These are phyloP conservation scores for Cactoblastis cactorum DNA, from an alignment of 2,888 invertebrate genomes.

Conservation along the genomic window DNA sequence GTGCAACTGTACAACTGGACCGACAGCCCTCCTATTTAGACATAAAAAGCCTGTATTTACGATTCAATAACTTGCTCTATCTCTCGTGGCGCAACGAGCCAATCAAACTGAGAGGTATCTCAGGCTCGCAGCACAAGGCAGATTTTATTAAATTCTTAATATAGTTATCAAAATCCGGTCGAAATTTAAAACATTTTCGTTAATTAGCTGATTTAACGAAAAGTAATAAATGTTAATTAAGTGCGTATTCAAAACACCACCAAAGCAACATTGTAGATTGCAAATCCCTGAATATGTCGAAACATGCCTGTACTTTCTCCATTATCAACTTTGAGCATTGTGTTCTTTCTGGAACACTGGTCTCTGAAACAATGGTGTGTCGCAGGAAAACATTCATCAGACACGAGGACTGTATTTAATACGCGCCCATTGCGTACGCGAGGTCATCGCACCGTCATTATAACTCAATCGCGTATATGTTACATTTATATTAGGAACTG, in stretches of 20 bases:
- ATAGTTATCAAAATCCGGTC: too few relatives aligned
- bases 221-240: too few relatives aligned
- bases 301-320: conserved; percentile 9
- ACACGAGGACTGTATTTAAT: conserved; percentile 21
- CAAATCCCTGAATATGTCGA: conserved; percentile 3
- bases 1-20: conserved; percentile 73
- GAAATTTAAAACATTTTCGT: too few relatives aligned
- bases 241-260: neutral
- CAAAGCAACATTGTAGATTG: neutral
- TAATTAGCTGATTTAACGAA: too few relatives aligned
- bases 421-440: conserved; percentile 32
- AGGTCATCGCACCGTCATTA: conserved; percentile 36
- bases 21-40: conserved; percentile 59
- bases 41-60: conserved; percentile 56
- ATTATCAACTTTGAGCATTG: conserved; percentile 33
- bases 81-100: conserved; percentile 26
- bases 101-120: conserved; percentile 21
- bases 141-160: neutral
- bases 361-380: conserved; percentile 45
- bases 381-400: conserved; percentile 45
- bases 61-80: conserved; percentile 42
- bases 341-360: conserved; percentile 46
- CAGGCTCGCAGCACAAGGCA: neutral
- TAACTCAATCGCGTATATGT: conserved; percentile 35
- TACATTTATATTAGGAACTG: too few relatives aligned